phyloP scores from a whole-genome alignment of 2,888 invertebrate genomes.

The Leptinotarsa tumamoca region DNA sequence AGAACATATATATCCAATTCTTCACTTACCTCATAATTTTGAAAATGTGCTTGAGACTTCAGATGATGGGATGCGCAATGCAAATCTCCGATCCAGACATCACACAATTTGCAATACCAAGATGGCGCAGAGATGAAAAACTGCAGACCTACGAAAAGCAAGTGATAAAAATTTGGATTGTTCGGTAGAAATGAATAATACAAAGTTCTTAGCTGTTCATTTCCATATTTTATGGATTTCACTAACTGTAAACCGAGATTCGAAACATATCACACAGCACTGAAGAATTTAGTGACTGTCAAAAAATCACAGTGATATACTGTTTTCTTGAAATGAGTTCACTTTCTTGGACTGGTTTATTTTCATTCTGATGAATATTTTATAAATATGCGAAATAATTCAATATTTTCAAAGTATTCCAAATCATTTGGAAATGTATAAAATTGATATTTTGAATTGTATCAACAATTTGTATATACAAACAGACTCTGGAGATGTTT shows the following conservation, averaged over 20 bases:
- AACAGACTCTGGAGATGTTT: no score
- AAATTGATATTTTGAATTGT: no score
- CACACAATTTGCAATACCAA: slow-evolving; percentile 91
- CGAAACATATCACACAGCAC: not conserved
- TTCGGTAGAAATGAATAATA: slow-evolving; percentile 7
- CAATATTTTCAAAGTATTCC: no score
- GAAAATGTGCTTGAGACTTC: slow-evolving; percentile 82
- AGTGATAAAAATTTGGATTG: slow-evolving; percentile 22
- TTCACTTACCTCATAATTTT: slow-evolving; percentile 81
- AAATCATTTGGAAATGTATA: no score
- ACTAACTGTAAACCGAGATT: not conserved
- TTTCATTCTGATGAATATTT: no score
- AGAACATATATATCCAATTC: slow-evolving; percentile 13
- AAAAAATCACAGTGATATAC: not conserved
- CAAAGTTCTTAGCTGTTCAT: slow-evolving; percentile 29
- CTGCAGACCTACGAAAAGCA: slow-evolving; percentile 76
- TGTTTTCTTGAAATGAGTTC: not conserved
- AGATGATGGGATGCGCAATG: slow-evolving; percentile 90
- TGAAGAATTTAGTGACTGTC: not conserved
- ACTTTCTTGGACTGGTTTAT: not conserved
- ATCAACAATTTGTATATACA: no score
- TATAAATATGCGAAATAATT: no score
- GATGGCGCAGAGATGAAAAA: slow-evolving; percentile 89
- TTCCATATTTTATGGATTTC: slow-evolving; percentile 11
- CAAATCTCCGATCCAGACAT: slow-evolving; percentile 88